A percentile compares a stretch with the other conserved stretches of the same genome.
These are phyloP conservation scores for Drosophila truncata DNA, from an alignment of 1,140 invertebrate genomes.

Conservation along the genomic window DNA sequence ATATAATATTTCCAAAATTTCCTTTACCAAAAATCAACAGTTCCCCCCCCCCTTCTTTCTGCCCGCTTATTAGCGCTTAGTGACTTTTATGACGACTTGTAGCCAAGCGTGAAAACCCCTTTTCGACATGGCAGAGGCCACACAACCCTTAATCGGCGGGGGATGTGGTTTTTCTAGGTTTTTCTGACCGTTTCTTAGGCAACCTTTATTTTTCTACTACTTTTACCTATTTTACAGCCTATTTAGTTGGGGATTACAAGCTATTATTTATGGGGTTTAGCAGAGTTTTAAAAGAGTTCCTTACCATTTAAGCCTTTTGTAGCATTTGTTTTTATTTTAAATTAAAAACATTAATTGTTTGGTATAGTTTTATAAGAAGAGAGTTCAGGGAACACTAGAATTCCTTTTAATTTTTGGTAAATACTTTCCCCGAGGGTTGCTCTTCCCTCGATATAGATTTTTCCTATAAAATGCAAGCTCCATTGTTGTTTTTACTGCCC, in stretches of 20 bases:
- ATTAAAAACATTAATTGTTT: constrained; percentile 1
- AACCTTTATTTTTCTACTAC: constrained; percentile 1
- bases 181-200: constrained; percentile 19
- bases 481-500: constrained; percentile 67
- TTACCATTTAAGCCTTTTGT: background rate
- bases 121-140: constrained; percentile 8
- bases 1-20: background rate
- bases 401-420: background rate
- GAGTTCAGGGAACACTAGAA: no score
- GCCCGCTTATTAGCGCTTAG: constrained; percentile 22
- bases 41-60: background rate
- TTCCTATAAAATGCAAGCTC: constrained; percentile 1
- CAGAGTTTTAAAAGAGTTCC: no score
- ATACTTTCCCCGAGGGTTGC: background rate
- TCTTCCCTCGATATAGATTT: background rate
- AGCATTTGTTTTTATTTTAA: background rate
- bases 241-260: constrained; percentile 26
- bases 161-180: background rate
- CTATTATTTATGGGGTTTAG: constrained; percentile 16
- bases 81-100: constrained; percentile 34
- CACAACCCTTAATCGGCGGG: constrained; percentile 13
- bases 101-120: constrained; percentile 24
- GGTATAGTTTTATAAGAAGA: no score
- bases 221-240: background rate
- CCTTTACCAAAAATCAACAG: constrained; percentile 1